Evolutionary conservation across 2,797 vertebrate genomes (phyloP).

Genomic region (Gephyroberyx darwinii): DNA sequence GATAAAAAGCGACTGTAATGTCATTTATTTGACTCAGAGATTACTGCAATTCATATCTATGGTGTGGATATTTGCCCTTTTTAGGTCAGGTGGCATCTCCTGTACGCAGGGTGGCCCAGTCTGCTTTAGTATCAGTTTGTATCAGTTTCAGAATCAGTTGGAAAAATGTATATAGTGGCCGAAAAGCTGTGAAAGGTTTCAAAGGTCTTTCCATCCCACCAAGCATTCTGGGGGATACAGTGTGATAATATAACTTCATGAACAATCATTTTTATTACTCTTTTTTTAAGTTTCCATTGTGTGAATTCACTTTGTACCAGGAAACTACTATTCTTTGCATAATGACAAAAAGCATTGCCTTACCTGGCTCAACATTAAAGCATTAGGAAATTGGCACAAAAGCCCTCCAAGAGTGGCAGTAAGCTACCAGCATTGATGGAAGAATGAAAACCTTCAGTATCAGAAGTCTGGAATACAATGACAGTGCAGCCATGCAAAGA

Average conservation of each 20-base stretch:
- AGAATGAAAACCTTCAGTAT: conserved; percentile 13
- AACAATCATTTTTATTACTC: neutral
- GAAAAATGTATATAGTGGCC: neutral
- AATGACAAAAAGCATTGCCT: neutral
- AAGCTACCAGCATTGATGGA: conserved; percentile 7
- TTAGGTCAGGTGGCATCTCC: neutral
- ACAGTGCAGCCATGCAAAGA: conserved; percentile 71
- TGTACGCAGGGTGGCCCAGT: no score
- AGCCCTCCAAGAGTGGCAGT: neutral
- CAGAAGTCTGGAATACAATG: conserved; percentile 10
- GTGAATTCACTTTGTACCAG: neutral
- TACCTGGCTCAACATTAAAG: conserved; percentile 4
- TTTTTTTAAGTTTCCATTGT: neutral
- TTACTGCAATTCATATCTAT: neutral
- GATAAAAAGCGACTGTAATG: no score
- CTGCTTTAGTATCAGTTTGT: neutral
- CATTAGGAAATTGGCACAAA: neutral
- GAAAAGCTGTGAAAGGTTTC: neutral
- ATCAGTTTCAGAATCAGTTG: neutral
- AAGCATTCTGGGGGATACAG: no score
- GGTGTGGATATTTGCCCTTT: neutral
- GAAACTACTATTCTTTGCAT: neutral
- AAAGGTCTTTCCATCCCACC: neutral
- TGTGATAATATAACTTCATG: no score
- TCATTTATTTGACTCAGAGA: neutral